Evolutionary conservation across 2,113 vertebrate genomes (phyloP).

Genomic region (Rhinolophus ferrumequinum): DNA sequence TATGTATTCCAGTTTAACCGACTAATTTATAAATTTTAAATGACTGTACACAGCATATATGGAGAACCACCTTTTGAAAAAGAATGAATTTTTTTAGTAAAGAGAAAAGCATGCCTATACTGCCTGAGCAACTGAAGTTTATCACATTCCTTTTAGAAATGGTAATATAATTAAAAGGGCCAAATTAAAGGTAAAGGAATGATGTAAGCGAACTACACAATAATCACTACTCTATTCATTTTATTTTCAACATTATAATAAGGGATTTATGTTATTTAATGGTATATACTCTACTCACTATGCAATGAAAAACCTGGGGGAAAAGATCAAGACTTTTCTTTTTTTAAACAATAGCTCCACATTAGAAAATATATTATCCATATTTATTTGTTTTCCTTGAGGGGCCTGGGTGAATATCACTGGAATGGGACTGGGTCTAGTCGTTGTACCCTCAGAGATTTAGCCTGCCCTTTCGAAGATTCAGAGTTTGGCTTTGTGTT

Average conservation of each 20-base stretch:
- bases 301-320: background rate
- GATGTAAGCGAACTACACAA: background rate
- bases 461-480: background rate
- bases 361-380: background rate
- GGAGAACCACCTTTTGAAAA: background rate
- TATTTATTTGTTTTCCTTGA: background rate
- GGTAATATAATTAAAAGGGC: background rate
- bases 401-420: background rate
- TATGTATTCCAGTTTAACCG: background rate
- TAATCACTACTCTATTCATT: background rate
- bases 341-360: background rate
- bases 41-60: background rate
- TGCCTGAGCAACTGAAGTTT: background rate
- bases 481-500: background rate
- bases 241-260: background rate
- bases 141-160: background rate
- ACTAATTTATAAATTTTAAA: constrained; percentile 17
- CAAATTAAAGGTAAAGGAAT: background rate
- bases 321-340: background rate
- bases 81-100: background rate
- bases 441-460: background rate
- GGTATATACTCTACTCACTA: background rate
- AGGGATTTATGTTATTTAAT: background rate
- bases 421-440: background rate
- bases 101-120: background rate